Base-by-base conservation (phyloP, 2,113 vertebrate species). In the Oxyruncus cristatus region DNA sequence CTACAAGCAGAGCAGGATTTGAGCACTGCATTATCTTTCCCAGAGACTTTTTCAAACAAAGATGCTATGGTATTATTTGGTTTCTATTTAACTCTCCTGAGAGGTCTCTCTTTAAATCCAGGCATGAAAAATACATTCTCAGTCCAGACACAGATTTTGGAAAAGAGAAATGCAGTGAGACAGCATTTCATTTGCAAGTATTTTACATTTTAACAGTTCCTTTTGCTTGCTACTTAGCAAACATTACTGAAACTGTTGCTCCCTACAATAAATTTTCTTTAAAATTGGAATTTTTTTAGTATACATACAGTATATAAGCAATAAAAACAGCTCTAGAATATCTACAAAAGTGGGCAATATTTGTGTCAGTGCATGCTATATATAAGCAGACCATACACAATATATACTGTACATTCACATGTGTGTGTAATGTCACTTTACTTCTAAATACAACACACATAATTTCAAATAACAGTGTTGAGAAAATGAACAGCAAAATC, bases 111-210 rank as follows among this genome's bases (percentile, higher is more conserved):
- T 91, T 93, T 95, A 97, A 96, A 97, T 75, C 88, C 90, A 95
- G 86, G 74, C 95, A 97, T 95, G 96, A 95, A 97, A 97, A 94
- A 93, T 90, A 91, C 84, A 97, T 96, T 96, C 74, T 86, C 33
- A 92, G 91, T 93, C 92, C 84, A 97, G 93, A 87, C 90, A 94
- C 49, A 94, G 85, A 88, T 73, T 95, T 95, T 87, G 92, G 92
- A 72, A 90, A 75, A 85, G 67, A 74, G 71, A 92, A 85, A 83
- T 89, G 61, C 68, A 96, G 23, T 72, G 78, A 92, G 88, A 90
- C 68, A 94, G 94, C 75, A 91, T 93, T 97, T 97, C 79, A 97
- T 97, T 96, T 95, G 89, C 96, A 97, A 97, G 85, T 96, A 71
- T 88, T 97, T 95, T 97, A 93, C 85, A 95, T 94, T 93, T 94